Evolutionary conservation across 2,797 vertebrate species (phyloP).

Genomic region (Tauraco hartlaubi): DNA sequence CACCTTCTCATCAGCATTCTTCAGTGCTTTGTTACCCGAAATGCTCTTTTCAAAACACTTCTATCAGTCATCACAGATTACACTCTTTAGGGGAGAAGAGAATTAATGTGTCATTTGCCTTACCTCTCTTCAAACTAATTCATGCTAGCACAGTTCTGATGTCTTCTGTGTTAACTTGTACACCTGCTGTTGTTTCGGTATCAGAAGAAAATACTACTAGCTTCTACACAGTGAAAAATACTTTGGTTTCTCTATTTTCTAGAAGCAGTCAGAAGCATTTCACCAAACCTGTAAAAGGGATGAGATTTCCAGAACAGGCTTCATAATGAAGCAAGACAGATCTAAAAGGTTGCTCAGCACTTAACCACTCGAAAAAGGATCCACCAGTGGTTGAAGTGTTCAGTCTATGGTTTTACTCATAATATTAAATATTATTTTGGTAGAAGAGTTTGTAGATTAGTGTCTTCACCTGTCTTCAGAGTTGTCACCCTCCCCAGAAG

Average conservation of each 20-base stretch:
- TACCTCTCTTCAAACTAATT: conserved; percentile 21
- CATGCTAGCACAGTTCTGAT: neutral
- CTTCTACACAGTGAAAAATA: neutral
- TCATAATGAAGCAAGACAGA: neutral
- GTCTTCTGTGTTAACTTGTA: neutral
- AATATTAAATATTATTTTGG: neutral
- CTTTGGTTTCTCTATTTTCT: neutral
- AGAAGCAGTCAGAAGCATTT: neutral
- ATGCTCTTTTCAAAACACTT: conserved; percentile 59
- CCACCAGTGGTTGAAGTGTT: neutral
- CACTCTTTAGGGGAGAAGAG: neutral
- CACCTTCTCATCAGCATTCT: conserved; percentile 43
- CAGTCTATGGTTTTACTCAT: neutral
- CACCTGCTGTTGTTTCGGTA: neutral
- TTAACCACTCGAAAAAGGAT: neutral
- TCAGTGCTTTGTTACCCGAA: conserved; percentile 13
- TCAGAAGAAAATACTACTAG: neutral
- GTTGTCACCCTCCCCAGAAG: neutral
- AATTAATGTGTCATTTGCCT: conserved; percentile 55
- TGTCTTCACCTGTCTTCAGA: neutral
- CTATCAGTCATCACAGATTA: conserved; percentile 57
- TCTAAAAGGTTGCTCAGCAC: neutral
- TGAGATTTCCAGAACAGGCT: neutral
- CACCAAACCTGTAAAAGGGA: neutral
- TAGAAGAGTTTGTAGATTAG: neutral